These are phyloP conservation scores for Thunnus albacares DNA, from an alignment of 2,797 vertebrate species.

Conservation along the genomic window DNA sequence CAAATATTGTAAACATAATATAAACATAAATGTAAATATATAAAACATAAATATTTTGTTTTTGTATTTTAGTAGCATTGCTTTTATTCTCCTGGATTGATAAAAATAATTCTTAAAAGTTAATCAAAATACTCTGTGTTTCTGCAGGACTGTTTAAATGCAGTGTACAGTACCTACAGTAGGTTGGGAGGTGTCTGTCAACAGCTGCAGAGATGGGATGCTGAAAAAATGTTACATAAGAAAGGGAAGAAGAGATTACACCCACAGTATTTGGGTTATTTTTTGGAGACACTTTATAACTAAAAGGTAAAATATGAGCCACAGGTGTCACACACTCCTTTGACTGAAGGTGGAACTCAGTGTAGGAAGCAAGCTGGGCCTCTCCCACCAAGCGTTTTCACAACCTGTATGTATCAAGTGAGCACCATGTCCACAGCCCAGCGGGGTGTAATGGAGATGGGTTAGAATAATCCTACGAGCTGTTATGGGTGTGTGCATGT, in stretches of 20 bases:
- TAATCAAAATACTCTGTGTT: background rate
- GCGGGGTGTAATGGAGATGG: constrained; percentile 68
- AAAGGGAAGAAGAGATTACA: constrained; percentile 24
- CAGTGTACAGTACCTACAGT: background rate
- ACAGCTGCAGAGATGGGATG: background rate
- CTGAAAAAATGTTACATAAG: constrained; percentile 19
- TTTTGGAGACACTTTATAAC: constrained; percentile 38
- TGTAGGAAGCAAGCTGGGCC: constrained; percentile 56
- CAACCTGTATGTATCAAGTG: constrained; percentile 67
- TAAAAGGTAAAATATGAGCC: constrained; percentile 49
- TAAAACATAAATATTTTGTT: too few species aligned
- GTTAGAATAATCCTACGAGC: constrained; percentile 69
- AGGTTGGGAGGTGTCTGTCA: constrained; percentile 1
- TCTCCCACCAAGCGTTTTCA: constrained; percentile 65
- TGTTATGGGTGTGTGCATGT: constrained; percentile 69
- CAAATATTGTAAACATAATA: background rate
- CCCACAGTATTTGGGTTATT: constrained; percentile 26
- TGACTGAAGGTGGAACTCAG: constrained; percentile 57
- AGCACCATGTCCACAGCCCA: constrained; percentile 70
- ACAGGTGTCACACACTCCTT: constrained; percentile 49
- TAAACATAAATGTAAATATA: too few species aligned
- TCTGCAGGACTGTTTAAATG: background rate
- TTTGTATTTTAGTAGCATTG: background rate
- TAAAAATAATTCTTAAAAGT: background rate
- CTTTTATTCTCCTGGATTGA: background rate